Evolutionary conservation across 2,888 invertebrate genomes (phyloP), one percentile per base, ranked within the genome.

Genomic region (Balanococcus diminutus): DNA sequence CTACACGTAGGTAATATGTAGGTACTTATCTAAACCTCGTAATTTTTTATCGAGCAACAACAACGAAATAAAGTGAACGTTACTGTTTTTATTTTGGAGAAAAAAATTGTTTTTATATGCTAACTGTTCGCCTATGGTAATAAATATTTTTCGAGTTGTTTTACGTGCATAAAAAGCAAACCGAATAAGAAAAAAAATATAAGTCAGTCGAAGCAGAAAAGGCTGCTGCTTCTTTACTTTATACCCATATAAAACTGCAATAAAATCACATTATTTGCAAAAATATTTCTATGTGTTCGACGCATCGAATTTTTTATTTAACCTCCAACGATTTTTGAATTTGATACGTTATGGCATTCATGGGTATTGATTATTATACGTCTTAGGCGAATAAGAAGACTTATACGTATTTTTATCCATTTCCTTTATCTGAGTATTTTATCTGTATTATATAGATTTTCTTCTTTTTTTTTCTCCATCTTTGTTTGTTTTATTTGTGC

Each of bases 31-130:
- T 75, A 19, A 75, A 32, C 5, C 75, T 75, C 75, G 75, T 75
- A 75, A 75, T 75, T 75, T 75, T 75, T 75, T 75, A 75, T 75
- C n/a, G 75, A 5, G 36, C 75, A 25, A 75, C 75, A 25, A 72
- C 56, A 72, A 72, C 72, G 75, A 75, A 75, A 32, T 75, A n/a
- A 75, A 36, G 36, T n/a, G 75, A 32, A 75, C n/a, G 32, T 16
- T 42, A 51, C 14, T 5, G 75, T 14, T 32, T 42, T 42, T 19
- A 42, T 81, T 81, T 19, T 6, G n/a, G 72, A n/a, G 16, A n/a
- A 28, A 82, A 81, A 81, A 82, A 82, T 82, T 82, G 82, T 82
- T 82, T 82, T 82, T 82, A 82, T 82, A 82, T 82, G 42, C 82
- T 82, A 82, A 82, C 46, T 82, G 82, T 14, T 39, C 51, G 82